A percentile compares a stretch with the other conserved stretches of the same genome.
Conservation (phyloP, 2,797 vertebrate genomes). For the Dicrostonyx torquatus region DNA sequence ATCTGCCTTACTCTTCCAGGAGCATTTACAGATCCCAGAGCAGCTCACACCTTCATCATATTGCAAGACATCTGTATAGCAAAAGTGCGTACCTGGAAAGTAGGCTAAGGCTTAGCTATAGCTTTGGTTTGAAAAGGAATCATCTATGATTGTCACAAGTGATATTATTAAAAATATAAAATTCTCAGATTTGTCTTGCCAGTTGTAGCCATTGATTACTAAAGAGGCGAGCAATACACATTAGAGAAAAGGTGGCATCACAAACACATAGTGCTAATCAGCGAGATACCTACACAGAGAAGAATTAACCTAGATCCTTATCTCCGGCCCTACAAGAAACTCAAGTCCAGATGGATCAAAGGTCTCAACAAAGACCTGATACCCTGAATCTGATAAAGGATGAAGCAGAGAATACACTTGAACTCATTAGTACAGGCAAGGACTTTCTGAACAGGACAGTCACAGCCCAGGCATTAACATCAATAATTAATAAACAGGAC, state of each 20-base stretch:
- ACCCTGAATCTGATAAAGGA: neutral
- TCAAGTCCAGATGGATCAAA: neutral
- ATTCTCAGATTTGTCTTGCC: neutral
- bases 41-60: neutral
- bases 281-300: neutral
- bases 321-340: neutral
- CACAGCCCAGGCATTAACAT: neutral
- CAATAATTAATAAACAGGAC: neutral
- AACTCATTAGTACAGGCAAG: neutral
- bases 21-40: neutral
- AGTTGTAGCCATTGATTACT: neutral
- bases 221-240: neutral
- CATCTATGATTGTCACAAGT: neutral
- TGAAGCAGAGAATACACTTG: neutral
- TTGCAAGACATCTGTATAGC: neutral
- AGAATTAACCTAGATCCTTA: neutral
- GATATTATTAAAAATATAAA: neutral
- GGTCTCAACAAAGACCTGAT: neutral
- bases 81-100: neutral
- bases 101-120: neutral
- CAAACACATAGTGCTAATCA: neutral
- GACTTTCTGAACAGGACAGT: neutral
- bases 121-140: neutral
- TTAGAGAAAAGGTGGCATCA: neutral
- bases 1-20: neutral